Evolutionary conservation across 2,113 vertebrate species (phyloP).

Genomic region (Colistium nudipinnis): DNA sequence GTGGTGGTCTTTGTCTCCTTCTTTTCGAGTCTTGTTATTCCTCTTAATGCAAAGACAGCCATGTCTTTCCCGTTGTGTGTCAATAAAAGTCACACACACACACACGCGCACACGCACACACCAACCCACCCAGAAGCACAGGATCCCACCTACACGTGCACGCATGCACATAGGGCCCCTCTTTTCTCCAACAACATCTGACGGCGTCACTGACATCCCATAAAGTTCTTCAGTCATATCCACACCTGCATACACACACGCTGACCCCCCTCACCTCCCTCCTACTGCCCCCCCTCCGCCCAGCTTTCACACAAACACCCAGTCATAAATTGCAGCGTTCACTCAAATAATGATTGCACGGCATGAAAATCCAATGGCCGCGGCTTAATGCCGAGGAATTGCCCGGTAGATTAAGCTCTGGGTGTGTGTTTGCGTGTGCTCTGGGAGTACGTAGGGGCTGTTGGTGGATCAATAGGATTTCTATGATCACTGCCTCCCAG

Average conservation of each 20-base stretch:
- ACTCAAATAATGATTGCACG: constrained; percentile 70
- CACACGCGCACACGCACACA: constrained; percentile 40
- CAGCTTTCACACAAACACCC: constrained; percentile 53
- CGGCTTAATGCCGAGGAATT: constrained; percentile 61
- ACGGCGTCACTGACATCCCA: constrained; percentile 11
- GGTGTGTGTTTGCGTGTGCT: constrained; percentile 35
- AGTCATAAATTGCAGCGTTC: constrained; percentile 72
- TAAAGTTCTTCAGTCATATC: constrained; percentile 14
- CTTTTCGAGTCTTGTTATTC: constrained; percentile 26
- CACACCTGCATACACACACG: constrained; percentile 5
- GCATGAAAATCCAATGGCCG: constrained; percentile 60
- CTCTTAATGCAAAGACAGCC: constrained; percentile 44
- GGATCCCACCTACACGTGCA: too few species aligned
- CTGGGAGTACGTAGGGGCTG: constrained; percentile 20
- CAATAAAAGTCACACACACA: constrained; percentile 43
- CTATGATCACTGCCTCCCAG: constrained; percentile 65
- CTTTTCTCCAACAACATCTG: constrained; percentile 3
- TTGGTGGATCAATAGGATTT: constrained; percentile 62
- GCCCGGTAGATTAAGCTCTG: constrained; percentile 65
- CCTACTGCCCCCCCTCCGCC: constrained; percentile 22
- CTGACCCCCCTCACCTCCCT: constrained; percentile 8
- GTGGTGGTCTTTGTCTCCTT: constrained; percentile 33
- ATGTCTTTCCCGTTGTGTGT: constrained; percentile 55
- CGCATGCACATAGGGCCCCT: constrained; percentile 5
- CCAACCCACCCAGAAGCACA: too few species aligned